These are phyloP conservation scores for Idaea dimidiata DNA, from an alignment of 2,888 invertebrate species.

Conservation along the genomic window DNA sequence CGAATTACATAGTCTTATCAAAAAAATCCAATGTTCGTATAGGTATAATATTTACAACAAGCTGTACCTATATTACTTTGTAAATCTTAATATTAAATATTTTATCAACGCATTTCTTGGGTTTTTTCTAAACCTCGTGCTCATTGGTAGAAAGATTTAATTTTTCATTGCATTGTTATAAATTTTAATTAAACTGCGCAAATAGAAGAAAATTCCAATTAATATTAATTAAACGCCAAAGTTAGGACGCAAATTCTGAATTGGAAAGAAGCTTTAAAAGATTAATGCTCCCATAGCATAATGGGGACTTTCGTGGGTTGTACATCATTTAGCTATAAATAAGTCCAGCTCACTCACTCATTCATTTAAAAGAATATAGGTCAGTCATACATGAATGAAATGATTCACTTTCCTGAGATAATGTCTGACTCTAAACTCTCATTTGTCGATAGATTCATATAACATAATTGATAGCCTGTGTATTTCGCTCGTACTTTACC, in stretches of 20 bases:
- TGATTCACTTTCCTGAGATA: conserved; percentile 1
- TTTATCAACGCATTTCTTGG: no score
- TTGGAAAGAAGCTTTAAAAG: no score
- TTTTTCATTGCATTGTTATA: no score
- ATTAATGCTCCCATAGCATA: not conserved
- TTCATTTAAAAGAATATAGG: conserved; percentile 15
- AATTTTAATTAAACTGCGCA: no score
- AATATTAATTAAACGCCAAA: no score
- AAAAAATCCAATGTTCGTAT: not conserved
- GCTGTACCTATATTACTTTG: no score
- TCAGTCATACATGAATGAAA: conserved; percentile 18
- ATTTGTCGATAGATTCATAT: conserved; percentile 19
- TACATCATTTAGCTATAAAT: not conserved
- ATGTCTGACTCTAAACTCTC: conserved; percentile 16
- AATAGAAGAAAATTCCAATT: no score
- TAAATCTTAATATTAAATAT: no score
- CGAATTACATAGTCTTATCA: not conserved
- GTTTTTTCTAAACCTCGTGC: no score
- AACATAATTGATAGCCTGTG: not conserved
- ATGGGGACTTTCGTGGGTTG: not conserved
- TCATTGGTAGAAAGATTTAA: no score
- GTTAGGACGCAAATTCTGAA: no score
- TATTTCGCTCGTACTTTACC: not conserved
- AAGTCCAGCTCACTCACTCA: not conserved
- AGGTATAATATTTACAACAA: no score